Percentiles rank a stretch among this genome's conserved stretches.
These are phyloP conservation scores for Patella pellucida DNA, from an alignment of 2,888 invertebrate species.

Conservation along the genomic window DNA sequence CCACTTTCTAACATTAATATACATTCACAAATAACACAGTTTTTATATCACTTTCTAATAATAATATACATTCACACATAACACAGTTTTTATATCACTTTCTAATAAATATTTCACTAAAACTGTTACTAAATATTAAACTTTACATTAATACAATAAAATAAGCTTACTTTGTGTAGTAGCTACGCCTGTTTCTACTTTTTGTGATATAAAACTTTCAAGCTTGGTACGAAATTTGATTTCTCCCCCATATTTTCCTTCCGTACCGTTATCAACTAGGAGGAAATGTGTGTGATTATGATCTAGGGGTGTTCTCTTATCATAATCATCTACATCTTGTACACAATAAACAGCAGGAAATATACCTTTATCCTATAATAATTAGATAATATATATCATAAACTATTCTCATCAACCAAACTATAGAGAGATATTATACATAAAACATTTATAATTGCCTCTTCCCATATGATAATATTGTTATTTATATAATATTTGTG, in stretches of 20 bases:
- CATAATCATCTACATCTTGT: conserved; percentile 44
- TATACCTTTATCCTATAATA: conserved; percentile 46
- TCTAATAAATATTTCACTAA: no score
- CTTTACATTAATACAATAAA: neutral
- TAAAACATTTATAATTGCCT: no score
- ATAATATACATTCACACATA: conserved; percentile 7
- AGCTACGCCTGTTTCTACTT: conserved; percentile 55
- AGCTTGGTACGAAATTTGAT: conserved; percentile 62
- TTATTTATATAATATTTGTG: no score
- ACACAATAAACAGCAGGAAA: conserved; percentile 64
- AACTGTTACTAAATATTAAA: no score
- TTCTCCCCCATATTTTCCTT: conserved; percentile 62
- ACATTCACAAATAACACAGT: neutral
- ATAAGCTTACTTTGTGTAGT: conserved; percentile 48
- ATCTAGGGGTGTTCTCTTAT: conserved; percentile 58
- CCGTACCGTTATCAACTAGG: conserved; percentile 69
- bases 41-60: neutral
- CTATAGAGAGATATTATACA: no score
- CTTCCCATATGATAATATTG: no score
- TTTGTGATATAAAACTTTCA: conserved; percentile 59
- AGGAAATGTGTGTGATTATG: conserved; percentile 71
- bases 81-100: no score
- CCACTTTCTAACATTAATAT: no score
- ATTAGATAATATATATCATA: no score
- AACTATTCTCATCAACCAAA: no score